Conservation (phyloP, 2,113 vertebrate species). For the Zosterops pallidus region DNA sequence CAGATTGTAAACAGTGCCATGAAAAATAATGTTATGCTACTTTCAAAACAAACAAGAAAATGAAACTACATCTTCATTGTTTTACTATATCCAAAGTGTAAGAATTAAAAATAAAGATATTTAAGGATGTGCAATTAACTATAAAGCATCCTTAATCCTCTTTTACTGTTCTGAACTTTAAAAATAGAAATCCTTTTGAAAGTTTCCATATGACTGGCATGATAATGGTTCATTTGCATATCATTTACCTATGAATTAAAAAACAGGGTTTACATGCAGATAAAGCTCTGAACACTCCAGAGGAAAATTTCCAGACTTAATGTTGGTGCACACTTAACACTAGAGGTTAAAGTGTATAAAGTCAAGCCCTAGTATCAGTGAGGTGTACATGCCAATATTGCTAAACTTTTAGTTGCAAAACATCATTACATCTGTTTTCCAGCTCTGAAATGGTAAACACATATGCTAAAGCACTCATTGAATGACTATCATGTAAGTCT, state of each 20-base stretch:
- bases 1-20: background rate
- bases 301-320: background rate
- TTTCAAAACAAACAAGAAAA: background rate
- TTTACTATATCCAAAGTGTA: background rate
- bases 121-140: constrained; percentile 6
- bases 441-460: background rate
- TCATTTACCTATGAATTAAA: constrained; percentile 4
- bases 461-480: background rate
- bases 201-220: background rate
- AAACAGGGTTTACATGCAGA: background rate
- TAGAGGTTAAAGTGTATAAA: background rate
- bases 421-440: background rate
- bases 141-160: constrained; percentile 20
- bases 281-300: background rate
- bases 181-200: background rate
- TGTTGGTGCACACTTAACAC: background rate
- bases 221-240: constrained; percentile 14
- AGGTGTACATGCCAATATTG: background rate
- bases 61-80: background rate
- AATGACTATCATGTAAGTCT: background rate
- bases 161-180: background rate
- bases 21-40: background rate
- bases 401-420: background rate
- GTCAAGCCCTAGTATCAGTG: background rate
- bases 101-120: constrained; percentile 12